These are phyloP conservation scores for Zaprionus camerounensis DNA, from an alignment of 1,140 invertebrate genomes.

Conservation along the genomic window DNA sequence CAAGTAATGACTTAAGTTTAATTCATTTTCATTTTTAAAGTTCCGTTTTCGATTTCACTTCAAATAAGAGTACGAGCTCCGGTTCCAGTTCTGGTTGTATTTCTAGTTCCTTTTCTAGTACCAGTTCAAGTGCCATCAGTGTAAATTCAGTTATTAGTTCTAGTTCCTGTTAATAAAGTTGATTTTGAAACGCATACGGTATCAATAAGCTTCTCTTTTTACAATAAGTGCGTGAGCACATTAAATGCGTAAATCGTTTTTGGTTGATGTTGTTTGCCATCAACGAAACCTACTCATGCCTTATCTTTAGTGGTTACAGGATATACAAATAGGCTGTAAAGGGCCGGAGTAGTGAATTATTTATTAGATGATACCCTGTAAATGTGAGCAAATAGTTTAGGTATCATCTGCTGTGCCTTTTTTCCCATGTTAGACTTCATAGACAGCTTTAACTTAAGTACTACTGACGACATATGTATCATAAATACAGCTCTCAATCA, in stretches of 20 bases:
- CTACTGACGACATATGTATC: too few relatives aligned
- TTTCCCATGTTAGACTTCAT: not conserved
- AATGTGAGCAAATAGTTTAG: not conserved
- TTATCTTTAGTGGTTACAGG: not conserved
- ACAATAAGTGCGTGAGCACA: not conserved
- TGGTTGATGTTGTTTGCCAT: not conserved
- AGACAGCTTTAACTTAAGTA: too few relatives aligned
- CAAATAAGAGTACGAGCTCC: too few relatives aligned
- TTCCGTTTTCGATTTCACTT: too few relatives aligned
- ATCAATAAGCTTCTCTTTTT: not conserved
- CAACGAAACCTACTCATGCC: not conserved
- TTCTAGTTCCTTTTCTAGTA: not conserved
- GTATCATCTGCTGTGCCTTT: not conserved
- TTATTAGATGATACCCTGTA: not conserved
- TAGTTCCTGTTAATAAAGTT: not conserved
- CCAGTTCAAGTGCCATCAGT: not conserved
- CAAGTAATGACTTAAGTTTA: too few relatives aligned
- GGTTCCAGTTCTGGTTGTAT: not conserved
- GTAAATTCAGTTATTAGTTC: not conserved
- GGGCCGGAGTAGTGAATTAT: not conserved
- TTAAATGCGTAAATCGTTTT: not conserved
- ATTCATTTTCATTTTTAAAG: too few relatives aligned
- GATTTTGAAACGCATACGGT: not conserved
- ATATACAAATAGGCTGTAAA: constrained; percentile 11
- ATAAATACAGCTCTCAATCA: too few relatives aligned